Base-by-base conservation (phyloP, 1,140 invertebrate species). In the Dreissena polymorpha region DNA sequence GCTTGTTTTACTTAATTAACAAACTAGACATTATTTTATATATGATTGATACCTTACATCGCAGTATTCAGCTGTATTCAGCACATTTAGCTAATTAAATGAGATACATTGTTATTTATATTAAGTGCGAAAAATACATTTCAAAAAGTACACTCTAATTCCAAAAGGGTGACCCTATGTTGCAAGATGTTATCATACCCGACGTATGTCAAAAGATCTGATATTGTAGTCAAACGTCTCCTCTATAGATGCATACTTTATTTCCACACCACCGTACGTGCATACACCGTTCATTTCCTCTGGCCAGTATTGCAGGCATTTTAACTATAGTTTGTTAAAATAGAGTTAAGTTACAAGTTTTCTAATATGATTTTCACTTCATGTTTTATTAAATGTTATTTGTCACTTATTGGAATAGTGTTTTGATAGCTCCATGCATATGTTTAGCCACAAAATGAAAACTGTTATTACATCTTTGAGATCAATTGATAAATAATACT, bases 281-380 rank as follows among this genome's bases (percentile, higher is more conserved):
- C 0, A 49, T 39, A 8, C 39, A 57, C 51, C 63, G 21, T 80
- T 65, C 14, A 51, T 72, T 65, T 73, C 39, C 14, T 81, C 77
- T n/a, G 77, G 67, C 82, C 83, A 85, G 77, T 84, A 86, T 57
- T 97, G 97, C 93, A 98, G 97, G 93, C 97, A 99, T 94, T 99
- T 98, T 90, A 96, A 95, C 96, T 97, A 93, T 13, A 94, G 94
- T 67, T 57, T n/a, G n/a, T n/a, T n/a, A n/a, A 39, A 39, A 39
- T 39, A 8, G 39, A 5, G 2, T 39, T 39, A 2, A n/a, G n/a
- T n/a, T 39, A 8, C 39, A 39, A 8, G 3, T 39, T 5, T 39
- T 39, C 8, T 39, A 39, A 39, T 5, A 39, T 39, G 2, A 5
- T 5, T 5, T 39, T 2, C 39, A 39, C 39, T 2, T 39, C 39